Base-by-base conservation (phyloP, 2,888 invertebrate species). In the Synergus itoensis region DNA sequence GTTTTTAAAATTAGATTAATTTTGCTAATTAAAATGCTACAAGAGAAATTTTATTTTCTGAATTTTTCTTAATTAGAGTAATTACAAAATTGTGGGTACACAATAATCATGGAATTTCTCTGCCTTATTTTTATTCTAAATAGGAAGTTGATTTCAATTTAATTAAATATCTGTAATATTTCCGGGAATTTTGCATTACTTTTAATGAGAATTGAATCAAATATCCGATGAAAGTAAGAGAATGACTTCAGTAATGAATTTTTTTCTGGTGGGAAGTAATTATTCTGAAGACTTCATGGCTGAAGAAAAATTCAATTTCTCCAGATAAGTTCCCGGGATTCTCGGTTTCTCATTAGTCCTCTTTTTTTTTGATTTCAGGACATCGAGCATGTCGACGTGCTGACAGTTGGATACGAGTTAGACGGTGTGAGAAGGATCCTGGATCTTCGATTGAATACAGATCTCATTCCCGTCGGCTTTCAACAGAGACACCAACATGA, bases 401-500 rank as follows among this genome's bases (percentile, higher is more conserved):
- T 95, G 91, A 95, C 95, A 83, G 93, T 97, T 88, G 94, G 93
- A 76, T 94, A 96, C 88, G 93, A 94, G 85, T 92, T 96, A 83
- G 94, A 95, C 86, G 95, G 95, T 69, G 94, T 94, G 89, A 93
- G 95, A 84, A 94, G 95, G 86, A 92, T 95, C 79, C 93, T 97
- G 86, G 96, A 97, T 91, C 94, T 97, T 80, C 93, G 94, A 87
- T 93, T 96, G 89, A 97, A 96, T 92, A 94, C 95, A 87, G 95
- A 95, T 86, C 93, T 97, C 85, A 93, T 97, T 83, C 94, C 96
- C 0, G 94, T 94, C 80, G 94, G 95, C 84, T 96, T 96, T 89
- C 93, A 93, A 88, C 93, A 94, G 86, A 92, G 92, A 80, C 91
- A 92, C 87, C 94, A 94, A 85, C 90, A 92, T 83, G 89, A 92